A percentile compares a stretch with the other conserved stretches of the same genome.
Evolutionary conservation across 2,888 invertebrate species (phyloP).

Genomic region (Glomeris marginata): DNA sequence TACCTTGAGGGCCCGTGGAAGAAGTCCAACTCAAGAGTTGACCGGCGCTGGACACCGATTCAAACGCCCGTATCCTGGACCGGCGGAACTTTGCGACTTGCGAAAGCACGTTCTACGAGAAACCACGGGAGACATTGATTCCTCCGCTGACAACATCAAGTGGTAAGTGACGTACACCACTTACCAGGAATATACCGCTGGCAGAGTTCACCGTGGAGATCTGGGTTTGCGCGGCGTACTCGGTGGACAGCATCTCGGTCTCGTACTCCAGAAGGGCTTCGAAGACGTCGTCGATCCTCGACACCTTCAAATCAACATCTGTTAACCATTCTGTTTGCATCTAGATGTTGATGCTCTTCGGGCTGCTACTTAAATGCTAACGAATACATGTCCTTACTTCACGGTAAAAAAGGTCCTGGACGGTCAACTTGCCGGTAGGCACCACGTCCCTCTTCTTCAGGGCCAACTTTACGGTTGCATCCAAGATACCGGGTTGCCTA

Average conservation of each 20-base stretch:
- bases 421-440: constrained; percentile 39
- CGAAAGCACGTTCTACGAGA: constrained; percentile 41
- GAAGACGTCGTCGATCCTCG: constrained; percentile 48
- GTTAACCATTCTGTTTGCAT: too few species aligned
- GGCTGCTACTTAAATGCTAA: too few species aligned
- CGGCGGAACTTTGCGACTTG: constrained; percentile 41
- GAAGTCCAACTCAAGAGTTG: constrained; percentile 54
- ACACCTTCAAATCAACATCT: too few species aligned
- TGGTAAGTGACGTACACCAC: neutral
- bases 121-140: neutral
- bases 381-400: too few species aligned
- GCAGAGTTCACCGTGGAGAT: constrained; percentile 33
- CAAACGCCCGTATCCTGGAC: constrained; percentile 15
- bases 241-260: constrained; percentile 40
- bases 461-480: constrained; percentile 41
- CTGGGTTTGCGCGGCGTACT: constrained; percentile 41
- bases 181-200: neutral
- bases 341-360: too few species aligned
- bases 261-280: constrained; percentile 44
- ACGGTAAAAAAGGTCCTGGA: constrained; percentile 59
- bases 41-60: neutral
- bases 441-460: constrained; percentile 28
- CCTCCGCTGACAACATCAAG: neutral
- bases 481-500: constrained; percentile 33
- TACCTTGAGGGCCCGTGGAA: constrained; percentile 40